Conservation (phyloP, 53 echinoderm and acorn worm genomes). For the Apostichopus leukothele region DNA sequence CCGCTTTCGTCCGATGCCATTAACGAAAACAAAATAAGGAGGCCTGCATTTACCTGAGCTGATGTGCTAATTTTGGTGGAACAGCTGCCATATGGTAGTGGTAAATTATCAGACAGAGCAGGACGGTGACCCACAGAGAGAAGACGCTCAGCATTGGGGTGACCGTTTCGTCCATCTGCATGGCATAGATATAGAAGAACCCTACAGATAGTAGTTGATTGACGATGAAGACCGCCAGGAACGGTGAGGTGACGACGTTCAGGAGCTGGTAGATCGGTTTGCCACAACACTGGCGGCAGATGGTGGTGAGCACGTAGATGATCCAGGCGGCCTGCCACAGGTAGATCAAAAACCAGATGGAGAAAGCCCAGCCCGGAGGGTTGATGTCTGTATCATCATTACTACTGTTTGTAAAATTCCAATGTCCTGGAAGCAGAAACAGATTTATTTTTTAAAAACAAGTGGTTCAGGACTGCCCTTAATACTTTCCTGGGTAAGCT, state of each 20-base stretch:
- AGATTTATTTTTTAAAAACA: not conserved
- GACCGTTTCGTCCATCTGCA: not conserved
- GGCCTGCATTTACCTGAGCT: not conserved
- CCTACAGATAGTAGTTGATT: not conserved
- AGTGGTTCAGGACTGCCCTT: no score
- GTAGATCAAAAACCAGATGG: slow-evolving; percentile 27
- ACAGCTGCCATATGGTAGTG: slow-evolving; percentile 24
- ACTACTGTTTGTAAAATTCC: not conserved
- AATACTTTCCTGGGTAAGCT: no score
- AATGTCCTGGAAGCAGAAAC: not conserved
- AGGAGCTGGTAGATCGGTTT: slow-evolving; percentile 30
- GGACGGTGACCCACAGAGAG: slow-evolving; percentile 9
- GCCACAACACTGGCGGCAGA: slow-evolving; percentile 12
- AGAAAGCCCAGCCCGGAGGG: slow-evolving; percentile 36
- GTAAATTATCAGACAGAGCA: slow-evolving; percentile 22
- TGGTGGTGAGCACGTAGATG: slow-evolving; percentile 10
- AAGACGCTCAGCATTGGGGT: not conserved
- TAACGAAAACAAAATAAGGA: not conserved
- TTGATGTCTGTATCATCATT: not conserved
- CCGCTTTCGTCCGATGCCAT: no score
- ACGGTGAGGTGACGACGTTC: not conserved
- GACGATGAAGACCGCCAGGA: slow-evolving; percentile 27
- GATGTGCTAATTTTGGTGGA: not conserved
- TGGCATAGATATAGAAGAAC: slow-evolving; percentile 5
- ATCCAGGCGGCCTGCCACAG: slow-evolving; percentile 23